Percentiles rank a stretch among this genome's conserved stretches.
These are phyloP conservation scores for Parnassius orleans DNA, from an alignment of 2,888 invertebrate species.

Conservation along the genomic window DNA sequence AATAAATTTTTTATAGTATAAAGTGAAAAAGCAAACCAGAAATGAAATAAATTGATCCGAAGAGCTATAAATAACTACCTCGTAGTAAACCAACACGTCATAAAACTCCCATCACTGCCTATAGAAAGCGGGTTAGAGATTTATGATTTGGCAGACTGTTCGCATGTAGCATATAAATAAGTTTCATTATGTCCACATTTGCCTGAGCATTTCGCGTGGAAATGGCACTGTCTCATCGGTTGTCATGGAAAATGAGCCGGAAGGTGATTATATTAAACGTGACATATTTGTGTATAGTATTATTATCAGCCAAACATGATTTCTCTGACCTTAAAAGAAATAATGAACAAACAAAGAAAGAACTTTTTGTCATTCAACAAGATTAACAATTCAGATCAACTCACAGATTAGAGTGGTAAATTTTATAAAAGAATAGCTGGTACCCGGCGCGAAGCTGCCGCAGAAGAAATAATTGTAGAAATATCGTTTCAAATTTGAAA, in stretches of 20 bases:
- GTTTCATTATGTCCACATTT: conserved; percentile 42
- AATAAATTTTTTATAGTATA: no score
- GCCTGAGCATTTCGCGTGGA: conserved; percentile 47
- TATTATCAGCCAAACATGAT: neutral
- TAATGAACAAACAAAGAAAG: no score
- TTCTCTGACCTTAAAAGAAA: no score
- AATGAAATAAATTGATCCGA: neutral
- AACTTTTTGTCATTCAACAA: no score
- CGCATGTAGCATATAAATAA: conserved; percentile 56
- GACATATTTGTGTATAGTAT: neutral
- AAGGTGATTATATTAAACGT: conserved; percentile 6
- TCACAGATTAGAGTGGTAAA: no score
- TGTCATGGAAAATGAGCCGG: conserved; percentile 31
- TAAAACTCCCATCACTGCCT: conserved; percentile 26
- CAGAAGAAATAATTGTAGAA: no score
- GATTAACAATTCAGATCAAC: no score
- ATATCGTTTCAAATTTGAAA: no score
- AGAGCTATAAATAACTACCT: neutral
- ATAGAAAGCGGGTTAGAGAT: conserved; percentile 44
- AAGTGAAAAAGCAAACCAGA: neutral
- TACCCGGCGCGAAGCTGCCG: no score
- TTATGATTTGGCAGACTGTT: conserved; percentile 51
- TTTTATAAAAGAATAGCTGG: no score
- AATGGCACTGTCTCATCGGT: conserved; percentile 34
- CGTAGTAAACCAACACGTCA: conserved; percentile 13